phyloP scores from a whole-genome alignment of 2,888 invertebrate genomes.

The Vanessa cardui region DNA sequence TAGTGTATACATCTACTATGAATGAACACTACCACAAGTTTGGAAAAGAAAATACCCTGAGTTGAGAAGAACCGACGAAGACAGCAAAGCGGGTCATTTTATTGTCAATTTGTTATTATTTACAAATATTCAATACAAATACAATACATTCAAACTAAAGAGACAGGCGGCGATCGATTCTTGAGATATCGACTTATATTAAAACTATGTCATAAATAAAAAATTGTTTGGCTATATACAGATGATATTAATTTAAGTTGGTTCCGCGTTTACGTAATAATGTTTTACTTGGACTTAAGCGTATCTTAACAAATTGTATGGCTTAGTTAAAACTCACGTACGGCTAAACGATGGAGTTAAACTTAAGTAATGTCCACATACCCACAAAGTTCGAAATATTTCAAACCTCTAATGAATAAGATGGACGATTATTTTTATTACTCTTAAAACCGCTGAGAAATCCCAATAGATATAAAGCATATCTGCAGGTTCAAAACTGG shows the following conservation, averaged over 20 bases:
- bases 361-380: constrained; percentile 21
- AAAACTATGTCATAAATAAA: neutral
- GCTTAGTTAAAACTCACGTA: constrained; percentile 19
- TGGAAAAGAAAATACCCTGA: too few relatives aligned
- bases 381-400: constrained; percentile 10
- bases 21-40: too few relatives aligned
- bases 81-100: too few relatives aligned
- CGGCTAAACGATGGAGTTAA: constrained; percentile 1
- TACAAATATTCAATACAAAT: too few relatives aligned
- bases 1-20: too few relatives aligned
- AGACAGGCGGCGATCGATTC: too few relatives aligned
- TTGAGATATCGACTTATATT: neutral
- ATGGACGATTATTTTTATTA: neutral
- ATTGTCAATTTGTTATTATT: too few relatives aligned
- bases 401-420: neutral
- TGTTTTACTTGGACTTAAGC: constrained; percentile 8
- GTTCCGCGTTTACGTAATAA: constrained; percentile 9
- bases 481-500: too few relatives aligned
- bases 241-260: constrained; percentile 1
- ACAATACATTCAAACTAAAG: too few relatives aligned
- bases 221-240: neutral
- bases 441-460: too few relatives aligned
- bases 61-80: too few relatives aligned
- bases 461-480: too few relatives aligned
- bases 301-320: constrained; percentile 25